Evolutionary conservation across 2,888 invertebrate genomes (phyloP), one percentile per base, ranked within the genome.

Genomic region (Ectemnius cavifrons): DNA sequence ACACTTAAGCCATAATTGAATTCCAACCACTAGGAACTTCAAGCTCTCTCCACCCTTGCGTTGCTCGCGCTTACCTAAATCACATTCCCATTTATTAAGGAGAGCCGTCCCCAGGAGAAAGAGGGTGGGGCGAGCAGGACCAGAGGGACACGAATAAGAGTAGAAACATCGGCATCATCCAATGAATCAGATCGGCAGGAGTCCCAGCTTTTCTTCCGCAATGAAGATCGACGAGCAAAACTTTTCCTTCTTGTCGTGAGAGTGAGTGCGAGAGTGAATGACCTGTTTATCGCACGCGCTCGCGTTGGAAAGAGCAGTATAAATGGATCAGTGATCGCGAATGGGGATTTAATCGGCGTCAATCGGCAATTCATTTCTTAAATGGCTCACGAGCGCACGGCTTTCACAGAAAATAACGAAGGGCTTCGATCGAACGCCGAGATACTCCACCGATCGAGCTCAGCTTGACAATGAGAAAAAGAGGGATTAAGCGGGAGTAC

Each of bases 1-100:
- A 87, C 88, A 85, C 88, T 87, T 84, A 85, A 84, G 85, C 79
- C 83, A 85, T 88, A 88, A 88, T 88, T 88, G 88, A 88, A 88
- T 88, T 88, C 84, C 83, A 77, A 82, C 84, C 83, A 81, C 79
- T 82, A 80, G 83, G 78, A 87, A 87, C 84, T 86, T 84, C 72
- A 5, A 52, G 73, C 73, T 73, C 37, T 37, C 85, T 62, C 73
- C 72, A 66, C 78, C 73, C 66, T 74, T 63, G 66, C 63, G 56
- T 73, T 52, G 4, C 47, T 67, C 75, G 76, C 84, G 82, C 84
- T 87, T 86, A 82, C 85, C 83, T 84, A 87, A 87, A 87, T 88
- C 86, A 87, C 88, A 81, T 83, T 80, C 83, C 84, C 84, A 83
- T 86, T 87, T 85, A 82, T 77, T 73, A 65, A 37, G 49, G 70